Conservation (phyloP, 2,888 invertebrate species). For the Cephonodes hylas region DNA sequence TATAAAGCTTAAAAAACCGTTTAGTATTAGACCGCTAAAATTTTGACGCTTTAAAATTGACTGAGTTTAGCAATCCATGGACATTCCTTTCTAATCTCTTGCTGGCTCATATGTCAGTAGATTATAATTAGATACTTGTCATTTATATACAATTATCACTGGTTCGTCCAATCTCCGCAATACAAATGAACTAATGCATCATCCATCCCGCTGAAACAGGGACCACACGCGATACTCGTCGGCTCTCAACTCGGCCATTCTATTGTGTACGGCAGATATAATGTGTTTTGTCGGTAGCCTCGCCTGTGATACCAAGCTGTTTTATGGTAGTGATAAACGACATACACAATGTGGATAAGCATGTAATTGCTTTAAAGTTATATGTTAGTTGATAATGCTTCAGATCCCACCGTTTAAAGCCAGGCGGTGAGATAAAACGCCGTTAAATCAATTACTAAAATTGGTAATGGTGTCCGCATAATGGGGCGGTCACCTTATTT, state of each 20-base stretch:
- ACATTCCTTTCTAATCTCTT: too few species aligned
- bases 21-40: too few species aligned
- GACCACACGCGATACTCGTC: slow-evolving; percentile 36
- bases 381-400: neutral
- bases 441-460: neutral
- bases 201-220: slow-evolving; percentile 36
- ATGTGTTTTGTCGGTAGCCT: slow-evolving; percentile 74
- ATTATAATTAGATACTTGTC: too few species aligned
- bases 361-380: slow-evolving; percentile 15
- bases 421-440: neutral
- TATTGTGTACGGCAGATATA: slow-evolving; percentile 74
- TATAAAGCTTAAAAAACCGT: too few species aligned
- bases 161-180: neutral
- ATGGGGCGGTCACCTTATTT: too few species aligned
- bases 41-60: too few species aligned
- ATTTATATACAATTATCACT: too few species aligned
- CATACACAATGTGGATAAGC: slow-evolving; percentile 17
- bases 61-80: too few species aligned
- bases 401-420: neutral
- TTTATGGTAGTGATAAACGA: slow-evolving; percentile 67
- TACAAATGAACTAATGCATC: neutral
- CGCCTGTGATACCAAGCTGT: slow-evolving; percentile 56
- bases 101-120: too few species aligned
- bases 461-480: neutral
- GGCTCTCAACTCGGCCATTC: slow-evolving; percentile 66